Base-by-base conservation (phyloP, 2,888 invertebrate genomes). In the Scaptomyza tumidula region DNA sequence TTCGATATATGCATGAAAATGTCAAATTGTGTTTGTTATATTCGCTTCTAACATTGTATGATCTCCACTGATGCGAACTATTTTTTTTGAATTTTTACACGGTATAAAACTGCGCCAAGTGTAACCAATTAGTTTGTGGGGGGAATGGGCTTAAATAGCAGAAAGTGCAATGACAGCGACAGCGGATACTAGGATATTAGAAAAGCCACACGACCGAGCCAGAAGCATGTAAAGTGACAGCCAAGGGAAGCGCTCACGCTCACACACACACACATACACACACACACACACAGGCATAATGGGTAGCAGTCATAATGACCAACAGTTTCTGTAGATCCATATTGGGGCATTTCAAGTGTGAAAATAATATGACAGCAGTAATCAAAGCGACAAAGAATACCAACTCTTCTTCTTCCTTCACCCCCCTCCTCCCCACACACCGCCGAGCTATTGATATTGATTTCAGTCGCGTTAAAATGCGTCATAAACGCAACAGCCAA, bases 341-440 rank as follows among this genome's bases (percentile, higher is more conserved):
- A 75, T 39, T 54, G 45, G 75, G 55, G 57, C 67, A 80, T 82
- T 83, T 85, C 70, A 80, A 87, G 85, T 85, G 87, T 85, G 82
- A 82, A 85, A 78, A 87, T 87, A 82, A 87, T 82, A 85, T 82
- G 87, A 85, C 85, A 85, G 77, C 64, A 68, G 85, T 85, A 82
- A 86, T 87, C 87, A 82, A 76, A 74, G 70, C 63, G 65, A 41
- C 66, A 73, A 66, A 61, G 45, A 52, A 39, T 27, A 37, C 39
- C 7, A 39, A 52, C 52, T 39, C 14, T 27, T 37, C 37, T 37
- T 10, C 4, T 13, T 9, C 10, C 27, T 10, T 35, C 27, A 1
- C 7, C 44, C 0, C 45, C 31, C 3, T 13, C 16, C 10, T 14
- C 43, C 33, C 31, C 13, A 43, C 9, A 19, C 27, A 19, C 1